Conservation (phyloP, 2,888 invertebrate genomes). For the Gasteruption jaculator region DNA sequence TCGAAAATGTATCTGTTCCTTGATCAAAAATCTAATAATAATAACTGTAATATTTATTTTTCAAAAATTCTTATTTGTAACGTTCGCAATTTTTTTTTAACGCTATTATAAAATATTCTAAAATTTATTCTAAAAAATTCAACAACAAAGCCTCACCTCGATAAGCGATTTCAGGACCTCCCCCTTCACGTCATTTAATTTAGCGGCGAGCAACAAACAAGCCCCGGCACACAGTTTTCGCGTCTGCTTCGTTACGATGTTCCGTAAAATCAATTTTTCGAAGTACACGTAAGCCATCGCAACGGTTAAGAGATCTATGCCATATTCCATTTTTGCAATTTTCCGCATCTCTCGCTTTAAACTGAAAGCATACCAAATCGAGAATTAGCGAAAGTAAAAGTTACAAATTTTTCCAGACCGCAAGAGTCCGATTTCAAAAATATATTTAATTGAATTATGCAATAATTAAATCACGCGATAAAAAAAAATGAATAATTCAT, state of each 20-base stretch:
- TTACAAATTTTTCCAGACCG: no score
- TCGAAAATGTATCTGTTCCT: no score
- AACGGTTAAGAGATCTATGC: slow-evolving; percentile 83
- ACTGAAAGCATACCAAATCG: no score
- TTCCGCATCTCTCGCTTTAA: slow-evolving; percentile 94
- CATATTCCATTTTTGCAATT: slow-evolving; percentile 79
- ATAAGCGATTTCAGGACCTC: slow-evolving; percentile 79
- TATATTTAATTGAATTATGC: slow-evolving; percentile 4
- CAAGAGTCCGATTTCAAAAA: no score
- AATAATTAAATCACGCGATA: not conserved
- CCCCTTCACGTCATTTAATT: slow-evolving; percentile 95
- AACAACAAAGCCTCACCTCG: slow-evolving; percentile 61
- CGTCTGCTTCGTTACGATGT: slow-evolving; percentile 91
- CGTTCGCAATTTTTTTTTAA: not conserved
- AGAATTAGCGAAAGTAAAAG: no score
- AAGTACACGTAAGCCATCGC: slow-evolving; percentile 98
- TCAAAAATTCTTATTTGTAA: slow-evolving; percentile 1
- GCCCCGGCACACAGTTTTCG: slow-evolving; percentile 94
- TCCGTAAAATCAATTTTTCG: slow-evolving; percentile 89
- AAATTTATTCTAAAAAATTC: slow-evolving; percentile 8
- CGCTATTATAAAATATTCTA: slow-evolving; percentile 7
- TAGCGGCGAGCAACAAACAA: slow-evolving; percentile 88
- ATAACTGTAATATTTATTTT: slow-evolving; percentile 6
- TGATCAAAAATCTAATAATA: slow-evolving; percentile 9
- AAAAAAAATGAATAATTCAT: slow-evolving; percentile 6